A percentile compares a stretch with the other conserved stretches of the same genome.
These are phyloP conservation scores for Sphenopsis melanotis DNA, from an alignment of 2,797 vertebrate genomes.

Conservation along the genomic window DNA sequence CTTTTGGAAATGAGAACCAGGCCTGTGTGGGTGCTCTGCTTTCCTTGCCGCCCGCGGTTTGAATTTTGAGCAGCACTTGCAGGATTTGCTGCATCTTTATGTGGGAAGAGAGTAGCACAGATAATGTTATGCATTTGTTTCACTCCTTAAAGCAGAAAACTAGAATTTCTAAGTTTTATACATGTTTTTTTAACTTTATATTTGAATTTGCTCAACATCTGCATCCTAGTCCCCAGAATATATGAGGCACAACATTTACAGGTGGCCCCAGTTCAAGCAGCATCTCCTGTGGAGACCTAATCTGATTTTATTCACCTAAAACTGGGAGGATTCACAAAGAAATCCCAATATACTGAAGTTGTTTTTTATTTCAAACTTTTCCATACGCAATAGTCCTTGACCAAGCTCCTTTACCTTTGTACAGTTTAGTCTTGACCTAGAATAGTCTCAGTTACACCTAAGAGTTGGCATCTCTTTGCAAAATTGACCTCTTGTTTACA, in stretches of 20 bases:
- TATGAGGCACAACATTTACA: not conserved
- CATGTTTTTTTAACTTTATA: not conserved
- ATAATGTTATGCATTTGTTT: not conserved
- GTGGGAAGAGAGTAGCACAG: not conserved
- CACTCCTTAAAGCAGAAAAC: not conserved
- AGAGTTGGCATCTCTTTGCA: slow-evolving; percentile 75
- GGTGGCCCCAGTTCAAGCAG: not conserved
- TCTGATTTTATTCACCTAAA: not conserved
- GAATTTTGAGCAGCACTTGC: not conserved
- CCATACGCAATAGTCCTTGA: not conserved
- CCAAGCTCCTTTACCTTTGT: not conserved
- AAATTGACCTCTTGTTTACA: slow-evolving; percentile 64
- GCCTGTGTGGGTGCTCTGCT: not conserved
- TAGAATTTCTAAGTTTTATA: not conserved
- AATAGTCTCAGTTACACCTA: not conserved
- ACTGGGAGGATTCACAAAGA: not conserved
- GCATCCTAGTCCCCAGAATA: not conserved
- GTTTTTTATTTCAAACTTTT: not conserved
- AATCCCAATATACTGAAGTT: not conserved
- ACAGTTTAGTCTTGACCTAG: not conserved
- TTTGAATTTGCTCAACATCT: not conserved
- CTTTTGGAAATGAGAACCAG: not conserved
- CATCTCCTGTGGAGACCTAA: not conserved
- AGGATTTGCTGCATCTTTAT: not conserved
- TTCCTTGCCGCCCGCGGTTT: not conserved